These are phyloP conservation scores for Rhynchonema sp. DNA, from an alignment of 2,888 invertebrate species.

Conservation along the genomic window DNA sequence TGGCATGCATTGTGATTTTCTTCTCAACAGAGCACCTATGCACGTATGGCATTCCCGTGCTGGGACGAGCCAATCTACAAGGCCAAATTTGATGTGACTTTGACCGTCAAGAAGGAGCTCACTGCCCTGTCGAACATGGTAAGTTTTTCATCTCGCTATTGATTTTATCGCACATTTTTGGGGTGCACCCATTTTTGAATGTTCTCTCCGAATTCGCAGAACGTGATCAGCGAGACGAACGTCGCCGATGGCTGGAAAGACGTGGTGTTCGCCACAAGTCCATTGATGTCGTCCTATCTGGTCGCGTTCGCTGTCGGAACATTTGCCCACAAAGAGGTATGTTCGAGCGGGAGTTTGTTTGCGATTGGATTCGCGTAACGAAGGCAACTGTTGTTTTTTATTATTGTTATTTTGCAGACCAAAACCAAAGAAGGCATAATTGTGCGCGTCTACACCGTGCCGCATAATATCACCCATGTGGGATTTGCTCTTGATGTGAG, in stretches of 20 bases:
- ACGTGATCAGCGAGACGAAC: neutral
- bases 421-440: conserved; percentile 46
- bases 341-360: too few species aligned
- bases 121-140: conserved; percentile 86
- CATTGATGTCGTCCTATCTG: conserved; percentile 79
- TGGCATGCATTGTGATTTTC: neutral
- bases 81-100: conserved; percentile 57
- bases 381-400: too few species aligned
- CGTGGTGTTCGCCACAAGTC: conserved; percentile 56
- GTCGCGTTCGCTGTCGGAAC: conserved; percentile 79
- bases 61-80: conserved; percentile 76
- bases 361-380: too few species aligned
- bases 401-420: conserved; percentile 11
- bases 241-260: conserved; percentile 41
- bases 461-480: conserved; percentile 65
- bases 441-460: conserved; percentile 44
- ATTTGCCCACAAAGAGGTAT: conserved; percentile 70
- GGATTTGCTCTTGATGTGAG: conserved; percentile 57
- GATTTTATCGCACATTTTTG: neutral
- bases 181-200: neutral
- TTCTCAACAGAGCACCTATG: conserved; percentile 39
- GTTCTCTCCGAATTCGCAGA: neutral
- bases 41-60: conserved; percentile 67
- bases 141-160: conserved; percentile 5
- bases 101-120: conserved; percentile 57